Conservation (phyloP, 2,113 vertebrate species). For the Arizona elegans region DNA sequence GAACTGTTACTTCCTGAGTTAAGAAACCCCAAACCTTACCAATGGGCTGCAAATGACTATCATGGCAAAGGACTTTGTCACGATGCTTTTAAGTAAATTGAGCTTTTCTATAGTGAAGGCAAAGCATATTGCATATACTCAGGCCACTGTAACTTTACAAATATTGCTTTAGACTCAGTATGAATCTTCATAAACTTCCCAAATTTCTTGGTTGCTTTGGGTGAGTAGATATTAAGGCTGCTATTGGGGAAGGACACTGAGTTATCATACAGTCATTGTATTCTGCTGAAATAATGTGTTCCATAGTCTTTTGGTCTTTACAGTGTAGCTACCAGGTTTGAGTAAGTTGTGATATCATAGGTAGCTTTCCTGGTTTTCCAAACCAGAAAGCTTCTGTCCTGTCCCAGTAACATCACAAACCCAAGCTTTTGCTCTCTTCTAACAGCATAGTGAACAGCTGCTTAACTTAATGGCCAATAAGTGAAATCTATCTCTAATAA, state of each 20-base stretch:
- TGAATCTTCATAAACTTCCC: background rate
- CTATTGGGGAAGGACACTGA: background rate
- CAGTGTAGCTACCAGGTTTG: background rate
- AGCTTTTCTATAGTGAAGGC: background rate
- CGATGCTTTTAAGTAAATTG: background rate
- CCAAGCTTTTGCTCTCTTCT: conserved; percentile 6
- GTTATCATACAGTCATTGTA: background rate
- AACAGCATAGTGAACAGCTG: conserved; percentile 32
- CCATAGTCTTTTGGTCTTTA: background rate
- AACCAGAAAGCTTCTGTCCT: background rate
- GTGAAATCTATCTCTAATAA: conserved; percentile 27
- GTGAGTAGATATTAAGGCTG: background rate
- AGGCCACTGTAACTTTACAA: background rate
- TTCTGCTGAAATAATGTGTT: background rate
- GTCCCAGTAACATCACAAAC: background rate
- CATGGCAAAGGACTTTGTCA: background rate
- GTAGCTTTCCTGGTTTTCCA: background rate
- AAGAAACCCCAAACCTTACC: background rate
- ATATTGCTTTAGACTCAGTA: background rate
- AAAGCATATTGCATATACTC: background rate
- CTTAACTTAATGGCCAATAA: conserved; percentile 34
- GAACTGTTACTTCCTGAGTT: background rate
- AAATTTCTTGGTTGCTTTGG: background rate
- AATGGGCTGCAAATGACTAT: background rate
- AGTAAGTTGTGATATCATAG: background rate